phyloP scores from a whole-genome alignment of 2,888 invertebrate species.

The Cryptus armator region DNA sequence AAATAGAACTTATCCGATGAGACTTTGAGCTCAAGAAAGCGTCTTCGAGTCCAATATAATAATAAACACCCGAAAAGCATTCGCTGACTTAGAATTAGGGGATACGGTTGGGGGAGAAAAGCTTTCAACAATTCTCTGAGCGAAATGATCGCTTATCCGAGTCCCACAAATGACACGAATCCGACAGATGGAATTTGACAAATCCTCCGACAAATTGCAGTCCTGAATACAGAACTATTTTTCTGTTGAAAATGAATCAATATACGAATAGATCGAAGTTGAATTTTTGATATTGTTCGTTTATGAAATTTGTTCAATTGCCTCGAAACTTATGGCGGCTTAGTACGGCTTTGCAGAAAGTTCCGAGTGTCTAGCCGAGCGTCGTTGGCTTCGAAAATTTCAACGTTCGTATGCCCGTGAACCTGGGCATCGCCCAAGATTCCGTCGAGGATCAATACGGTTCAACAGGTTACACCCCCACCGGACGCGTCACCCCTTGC shows the following conservation, averaged over 20 bases:
- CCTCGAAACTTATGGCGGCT: neutral
- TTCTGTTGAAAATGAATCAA: no score
- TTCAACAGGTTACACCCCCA: constrained; percentile 81
- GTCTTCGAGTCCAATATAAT: no score
- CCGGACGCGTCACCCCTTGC: constrained; percentile 59
- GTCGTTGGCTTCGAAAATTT: constrained; percentile 38
- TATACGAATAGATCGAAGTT: no score
- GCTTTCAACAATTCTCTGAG: constrained; percentile 7
- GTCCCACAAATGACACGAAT: neutral
- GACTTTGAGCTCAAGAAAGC: neutral
- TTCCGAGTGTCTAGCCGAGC: neutral
- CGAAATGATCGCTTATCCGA: constrained; percentile 21
- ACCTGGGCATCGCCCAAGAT: constrained; percentile 69
- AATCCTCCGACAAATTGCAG: neutral
- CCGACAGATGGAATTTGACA: no score
- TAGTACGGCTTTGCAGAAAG: constrained; percentile 9
- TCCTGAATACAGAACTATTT: no score
- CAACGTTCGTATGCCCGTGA: constrained; percentile 10
- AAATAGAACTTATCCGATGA: constrained; percentile 18
- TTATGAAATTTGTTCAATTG: neutral
- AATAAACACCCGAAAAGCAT: constrained; percentile 29
- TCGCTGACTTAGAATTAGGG: neutral
- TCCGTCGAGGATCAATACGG: constrained; percentile 80
- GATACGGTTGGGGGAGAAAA: neutral
- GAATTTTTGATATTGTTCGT: no score